Evolutionary conservation across 2,888 invertebrate genomes (phyloP).

Genomic region (Lithophane ornitopus): DNA sequence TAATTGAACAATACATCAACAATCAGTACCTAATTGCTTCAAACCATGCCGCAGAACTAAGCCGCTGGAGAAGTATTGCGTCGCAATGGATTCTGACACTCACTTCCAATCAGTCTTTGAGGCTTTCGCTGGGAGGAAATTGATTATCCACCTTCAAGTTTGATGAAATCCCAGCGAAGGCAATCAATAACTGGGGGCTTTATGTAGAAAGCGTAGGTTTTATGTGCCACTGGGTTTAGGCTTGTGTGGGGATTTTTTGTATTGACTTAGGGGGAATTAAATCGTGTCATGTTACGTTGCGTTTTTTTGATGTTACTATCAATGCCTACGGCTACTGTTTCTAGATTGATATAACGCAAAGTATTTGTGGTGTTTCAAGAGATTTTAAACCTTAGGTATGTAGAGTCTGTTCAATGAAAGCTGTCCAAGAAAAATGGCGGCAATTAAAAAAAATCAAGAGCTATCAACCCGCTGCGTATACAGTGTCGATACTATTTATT

Average conservation of each 20-base stretch:
- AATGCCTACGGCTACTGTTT: too few species aligned
- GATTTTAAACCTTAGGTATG: too few species aligned
- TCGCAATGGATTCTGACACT: slow-evolving; percentile 61
- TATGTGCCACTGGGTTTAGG: slow-evolving; percentile 11
- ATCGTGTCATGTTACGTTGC: not conserved
- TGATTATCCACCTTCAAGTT: slow-evolving; percentile 69
- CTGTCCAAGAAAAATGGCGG: too few species aligned
- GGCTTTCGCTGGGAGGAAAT: slow-evolving; percentile 61
- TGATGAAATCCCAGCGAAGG: slow-evolving; percentile 63
- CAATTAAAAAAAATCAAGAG: too few species aligned
- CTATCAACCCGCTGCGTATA: too few species aligned
- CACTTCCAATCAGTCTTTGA: slow-evolving; percentile 68
- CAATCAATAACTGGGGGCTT: slow-evolving; percentile 60
- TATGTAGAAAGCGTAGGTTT: slow-evolving; percentile 46
- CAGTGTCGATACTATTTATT: too few species aligned
- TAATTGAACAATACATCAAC: slow-evolving; percentile 26
- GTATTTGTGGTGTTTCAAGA: too few species aligned
- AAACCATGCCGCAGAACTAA: slow-evolving; percentile 43
- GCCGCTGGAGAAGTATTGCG: slow-evolving; percentile 61
- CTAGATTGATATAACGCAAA: too few species aligned
- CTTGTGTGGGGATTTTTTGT: slow-evolving; percentile 18
- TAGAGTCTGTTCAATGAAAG: too few species aligned
- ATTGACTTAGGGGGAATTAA: slow-evolving; percentile 17
- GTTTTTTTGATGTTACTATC: not conserved
- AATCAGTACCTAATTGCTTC: slow-evolving; percentile 34